A percentile compares a stretch with the other conserved stretches of the same genome.
Conservation (phyloP, 2,797 vertebrate species). For the Sphenodon punctatus region DNA sequence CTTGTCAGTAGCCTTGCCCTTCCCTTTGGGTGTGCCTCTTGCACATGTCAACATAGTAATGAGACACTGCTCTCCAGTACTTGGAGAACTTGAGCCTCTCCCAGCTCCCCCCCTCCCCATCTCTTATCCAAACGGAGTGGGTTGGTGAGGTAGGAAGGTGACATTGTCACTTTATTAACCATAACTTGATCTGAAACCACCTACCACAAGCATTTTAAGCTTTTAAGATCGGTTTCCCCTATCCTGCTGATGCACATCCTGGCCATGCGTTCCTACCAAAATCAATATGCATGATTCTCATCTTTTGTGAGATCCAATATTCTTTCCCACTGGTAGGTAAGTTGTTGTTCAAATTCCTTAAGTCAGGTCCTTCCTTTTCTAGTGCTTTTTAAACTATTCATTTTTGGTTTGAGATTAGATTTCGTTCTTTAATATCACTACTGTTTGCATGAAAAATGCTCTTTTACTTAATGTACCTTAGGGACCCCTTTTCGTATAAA, state of each 20-base stretch:
- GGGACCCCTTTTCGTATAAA: constrained; percentile 37
- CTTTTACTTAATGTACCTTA: constrained; percentile 32
- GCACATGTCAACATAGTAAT: background rate
- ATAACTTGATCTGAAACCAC: background rate
- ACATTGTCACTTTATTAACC: background rate
- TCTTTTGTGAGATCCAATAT: background rate
- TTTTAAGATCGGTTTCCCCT: background rate
- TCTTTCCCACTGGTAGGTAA: too few species aligned
- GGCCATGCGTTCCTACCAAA: background rate
- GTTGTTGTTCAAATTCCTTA: too few species aligned
- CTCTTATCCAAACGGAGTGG: background rate
- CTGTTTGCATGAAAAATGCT: constrained; percentile 37
- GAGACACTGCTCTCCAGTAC: background rate
- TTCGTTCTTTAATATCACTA: constrained; percentile 31
- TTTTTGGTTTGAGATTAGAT: constrained; percentile 25
- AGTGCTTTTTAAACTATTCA: background rate
- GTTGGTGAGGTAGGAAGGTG: background rate
- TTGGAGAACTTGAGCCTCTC: background rate
- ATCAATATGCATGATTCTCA: background rate
- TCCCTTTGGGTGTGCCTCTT: background rate
- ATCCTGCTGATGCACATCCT: background rate
- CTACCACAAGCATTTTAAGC: background rate
- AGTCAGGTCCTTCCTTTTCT: background rate
- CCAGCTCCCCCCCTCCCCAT: too few species aligned
- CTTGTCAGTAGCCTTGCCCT: background rate